Conservation (phyloP, 1,140 invertebrate species). For the Lysiphlebus fabarum region DNA sequence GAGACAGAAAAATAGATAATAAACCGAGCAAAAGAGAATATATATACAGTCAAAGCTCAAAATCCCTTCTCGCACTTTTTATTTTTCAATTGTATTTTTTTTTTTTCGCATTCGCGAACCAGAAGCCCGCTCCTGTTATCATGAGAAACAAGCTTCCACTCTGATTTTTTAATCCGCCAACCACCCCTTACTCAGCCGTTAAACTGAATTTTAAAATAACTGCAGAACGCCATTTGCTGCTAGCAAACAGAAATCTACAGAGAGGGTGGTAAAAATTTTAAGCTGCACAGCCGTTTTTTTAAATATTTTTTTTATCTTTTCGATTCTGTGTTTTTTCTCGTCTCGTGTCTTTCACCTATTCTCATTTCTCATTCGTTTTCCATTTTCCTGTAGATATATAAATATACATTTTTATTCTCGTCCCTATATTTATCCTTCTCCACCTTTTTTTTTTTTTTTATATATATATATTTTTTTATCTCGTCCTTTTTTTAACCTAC, state of each 20-base stretch:
- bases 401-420: conserved; percentile 17
- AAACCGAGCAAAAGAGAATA: too few relatives aligned
- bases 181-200: conserved; percentile 29
- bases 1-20: conserved; percentile 2
- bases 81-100: not conserved
- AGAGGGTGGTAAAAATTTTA: conserved; percentile 12
- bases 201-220: conserved; percentile 56
- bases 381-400: conserved; percentile 7
- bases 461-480: too few relatives aligned
- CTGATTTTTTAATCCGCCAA: conserved; percentile 58
- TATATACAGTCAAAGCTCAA: too few relatives aligned
- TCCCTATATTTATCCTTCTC: conserved; percentile 8
- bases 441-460: too few relatives aligned
- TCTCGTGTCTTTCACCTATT: conserved; percentile 9
- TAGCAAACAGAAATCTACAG: conserved; percentile 46
- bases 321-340: conserved; percentile 6
- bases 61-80: not conserved
- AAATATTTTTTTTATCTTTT: not conserved
- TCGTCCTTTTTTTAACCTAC: conserved; percentile 13
- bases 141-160: conserved; percentile 58
- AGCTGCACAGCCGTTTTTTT: conserved; percentile 7
- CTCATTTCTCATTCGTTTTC: conserved; percentile 14
- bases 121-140: conserved; percentile 52
- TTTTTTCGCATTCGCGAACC: conserved; percentile 35
- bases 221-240: conserved; percentile 57